These are phyloP conservation scores for Globicephala melas DNA, from an alignment of 2,113 vertebrate species.

Conservation along the genomic window DNA sequence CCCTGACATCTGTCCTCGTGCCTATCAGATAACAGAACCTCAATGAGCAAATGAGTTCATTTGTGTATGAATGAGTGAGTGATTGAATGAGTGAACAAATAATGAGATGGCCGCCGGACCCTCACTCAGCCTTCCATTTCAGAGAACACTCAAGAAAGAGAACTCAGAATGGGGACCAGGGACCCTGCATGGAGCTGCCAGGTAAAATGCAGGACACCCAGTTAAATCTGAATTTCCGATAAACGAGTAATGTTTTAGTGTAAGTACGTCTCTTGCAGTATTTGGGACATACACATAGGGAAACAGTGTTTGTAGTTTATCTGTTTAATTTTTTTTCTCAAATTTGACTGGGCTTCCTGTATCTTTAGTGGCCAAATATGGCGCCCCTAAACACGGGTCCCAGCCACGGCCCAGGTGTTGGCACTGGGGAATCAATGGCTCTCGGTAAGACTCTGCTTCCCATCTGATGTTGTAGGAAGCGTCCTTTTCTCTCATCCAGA, in stretches of 20 bases:
- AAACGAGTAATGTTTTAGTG: rapidly evolving
- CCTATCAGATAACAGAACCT: not conserved
- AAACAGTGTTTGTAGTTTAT: rapidly evolving
- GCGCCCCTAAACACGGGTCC: rapidly evolving
- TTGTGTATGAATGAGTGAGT: rapidly evolving
- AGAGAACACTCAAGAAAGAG: rapidly evolving
- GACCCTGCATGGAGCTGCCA: rapidly evolving
- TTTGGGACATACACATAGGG: rapidly evolving
- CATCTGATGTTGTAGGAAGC: rapidly evolving
- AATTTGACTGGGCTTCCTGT: rapidly evolving
- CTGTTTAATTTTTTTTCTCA: not conserved
- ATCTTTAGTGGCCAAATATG: too few relatives aligned
- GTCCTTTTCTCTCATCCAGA: not conserved
- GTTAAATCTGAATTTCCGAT: not conserved
- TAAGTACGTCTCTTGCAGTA: rapidly evolving
- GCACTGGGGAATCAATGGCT: rapidly evolving
- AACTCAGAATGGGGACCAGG: not conserved
- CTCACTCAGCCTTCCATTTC: too few relatives aligned
- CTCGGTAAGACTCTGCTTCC: not conserved
- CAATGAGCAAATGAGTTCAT: rapidly evolving
- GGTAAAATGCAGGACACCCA: rapidly evolving
- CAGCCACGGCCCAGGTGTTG: rapidly evolving
- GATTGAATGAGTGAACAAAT: rapidly evolving
- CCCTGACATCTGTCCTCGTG: rapidly evolving
- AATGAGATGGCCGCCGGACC: rapidly evolving